Evolutionary conservation across 2,797 vertebrate genomes (phyloP).

Genomic region (Anguilla megastoma): DNA sequence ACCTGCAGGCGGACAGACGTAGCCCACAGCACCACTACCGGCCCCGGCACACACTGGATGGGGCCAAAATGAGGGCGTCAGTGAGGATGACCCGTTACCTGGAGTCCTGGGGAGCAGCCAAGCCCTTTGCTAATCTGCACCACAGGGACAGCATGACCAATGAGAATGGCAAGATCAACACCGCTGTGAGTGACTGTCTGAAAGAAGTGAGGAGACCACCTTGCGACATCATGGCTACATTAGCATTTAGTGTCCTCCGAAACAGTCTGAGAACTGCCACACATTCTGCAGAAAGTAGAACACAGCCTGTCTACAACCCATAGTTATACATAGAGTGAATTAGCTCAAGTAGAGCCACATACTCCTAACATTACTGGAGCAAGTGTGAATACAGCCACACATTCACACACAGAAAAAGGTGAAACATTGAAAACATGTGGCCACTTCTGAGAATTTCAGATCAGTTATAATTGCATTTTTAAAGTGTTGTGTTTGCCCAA

Average conservation of each 20-base stretch:
- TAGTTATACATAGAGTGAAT: background rate
- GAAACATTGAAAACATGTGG: background rate
- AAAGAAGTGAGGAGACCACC: background rate
- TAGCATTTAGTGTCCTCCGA: background rate
- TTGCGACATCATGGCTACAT: background rate
- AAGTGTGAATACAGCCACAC: background rate
- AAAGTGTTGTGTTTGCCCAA: background rate
- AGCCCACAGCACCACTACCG: slow-evolving; percentile 88
- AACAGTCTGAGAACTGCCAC: background rate
- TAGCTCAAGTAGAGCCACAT: background rate
- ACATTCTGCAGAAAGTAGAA: background rate
- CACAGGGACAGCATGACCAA: slow-evolving; percentile 95
- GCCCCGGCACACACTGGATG: slow-evolving; percentile 78
- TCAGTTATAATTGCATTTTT: background rate
- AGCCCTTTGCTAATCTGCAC: slow-evolving; percentile 90
- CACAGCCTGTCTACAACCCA: background rate
- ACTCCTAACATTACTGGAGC: background rate
- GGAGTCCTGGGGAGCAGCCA: slow-evolving; percentile 94
- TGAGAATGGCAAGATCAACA: slow-evolving; percentile 93
- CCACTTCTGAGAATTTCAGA: background rate
- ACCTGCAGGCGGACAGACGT: slow-evolving; percentile 77
- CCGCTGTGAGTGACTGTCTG: slow-evolving; percentile 71
- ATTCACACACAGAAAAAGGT: background rate
- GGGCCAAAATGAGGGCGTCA: slow-evolving; percentile 92
- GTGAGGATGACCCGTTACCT: slow-evolving; percentile 94